These are phyloP conservation scores for Thalassaphorura encarpata DNA, from an alignment of 1,140 invertebrate genomes.

Conservation along the genomic window DNA sequence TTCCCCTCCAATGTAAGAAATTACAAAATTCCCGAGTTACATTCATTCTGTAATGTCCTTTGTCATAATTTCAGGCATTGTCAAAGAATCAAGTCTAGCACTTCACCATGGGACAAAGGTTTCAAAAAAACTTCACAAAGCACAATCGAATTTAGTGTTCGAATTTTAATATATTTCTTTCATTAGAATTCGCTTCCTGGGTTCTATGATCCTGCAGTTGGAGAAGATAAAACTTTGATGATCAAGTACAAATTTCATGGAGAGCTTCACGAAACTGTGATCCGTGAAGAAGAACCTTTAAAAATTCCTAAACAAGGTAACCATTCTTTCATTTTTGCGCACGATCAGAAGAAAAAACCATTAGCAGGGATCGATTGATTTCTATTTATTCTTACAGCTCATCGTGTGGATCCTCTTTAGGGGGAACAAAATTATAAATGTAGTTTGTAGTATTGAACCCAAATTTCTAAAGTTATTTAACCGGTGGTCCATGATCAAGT, in stretches of 20 bases:
- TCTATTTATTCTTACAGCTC: constrained; percentile 38
- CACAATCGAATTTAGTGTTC: too few species aligned
- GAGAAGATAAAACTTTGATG: constrained; percentile 79
- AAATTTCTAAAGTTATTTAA: too few species aligned
- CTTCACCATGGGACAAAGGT: constrained; percentile 82
- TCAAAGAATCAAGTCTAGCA: constrained; percentile 78
- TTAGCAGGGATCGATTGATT: neutral
- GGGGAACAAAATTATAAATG: too few species aligned
- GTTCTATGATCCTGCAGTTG: constrained; percentile 92
- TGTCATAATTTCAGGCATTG: too few species aligned
- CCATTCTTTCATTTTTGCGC: neutral
- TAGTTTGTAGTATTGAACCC: too few species aligned
- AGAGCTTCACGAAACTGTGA: constrained; percentile 63
- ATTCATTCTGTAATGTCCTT: too few species aligned
- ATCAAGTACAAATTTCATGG: constrained; percentile 78
- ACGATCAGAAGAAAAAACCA: too few species aligned
- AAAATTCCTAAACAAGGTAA: constrained; percentile 61
- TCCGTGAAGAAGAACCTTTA: constrained; percentile 64
- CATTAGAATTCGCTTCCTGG: constrained; percentile 84
- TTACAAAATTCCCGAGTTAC: too few species aligned
- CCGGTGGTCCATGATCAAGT: too few species aligned
- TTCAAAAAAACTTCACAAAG: too few species aligned
- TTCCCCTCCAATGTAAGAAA: constrained; percentile 69
- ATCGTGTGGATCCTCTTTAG: constrained; percentile 44
- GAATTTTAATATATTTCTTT: constrained; percentile 25